Evolutionary conservation across 2,888 invertebrate genomes (phyloP).

Genomic region (Liopterus haemorrhoidalis): DNA sequence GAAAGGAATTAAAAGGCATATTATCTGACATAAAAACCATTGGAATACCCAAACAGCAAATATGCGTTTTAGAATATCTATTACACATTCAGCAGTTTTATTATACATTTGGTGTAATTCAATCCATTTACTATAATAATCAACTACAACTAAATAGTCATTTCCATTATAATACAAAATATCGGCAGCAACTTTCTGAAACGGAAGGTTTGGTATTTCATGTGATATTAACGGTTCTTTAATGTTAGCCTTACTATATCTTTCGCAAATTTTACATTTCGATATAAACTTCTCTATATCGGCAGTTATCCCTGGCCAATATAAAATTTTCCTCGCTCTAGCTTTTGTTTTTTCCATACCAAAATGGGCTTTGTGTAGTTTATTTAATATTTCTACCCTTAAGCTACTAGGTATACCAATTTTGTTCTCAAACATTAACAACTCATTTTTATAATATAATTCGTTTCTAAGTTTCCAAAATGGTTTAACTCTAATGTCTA

Average conservation of each 20-base stretch:
- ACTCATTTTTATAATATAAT: slow-evolving; percentile 16
- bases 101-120: slow-evolving; percentile 6
- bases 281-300: slow-evolving; percentile 22
- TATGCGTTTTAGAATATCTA: not conserved
- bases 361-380: slow-evolving; percentile 25
- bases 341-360: slow-evolving; percentile 26
- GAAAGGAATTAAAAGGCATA: slow-evolving; percentile 17
- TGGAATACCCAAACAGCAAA: slow-evolving; percentile 15
- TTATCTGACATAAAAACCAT: slow-evolving; percentile 18
- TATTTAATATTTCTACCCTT: slow-evolving; percentile 21
- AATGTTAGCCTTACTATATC: not conserved
- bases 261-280: slow-evolving; percentile 12
- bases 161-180: slow-evolving; percentile 8
- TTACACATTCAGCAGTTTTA: slow-evolving; percentile 12
- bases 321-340: slow-evolving; percentile 23
- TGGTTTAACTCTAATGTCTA: slow-evolving; percentile 8
- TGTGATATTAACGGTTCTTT: slow-evolving; percentile 14
- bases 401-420: slow-evolving; percentile 23
- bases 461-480: slow-evolving; percentile 23
- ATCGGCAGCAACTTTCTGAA: slow-evolving; percentile 12
- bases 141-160: slow-evolving; percentile 15
- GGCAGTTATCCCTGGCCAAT: slow-evolving; percentile 24
- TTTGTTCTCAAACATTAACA: slow-evolving; percentile 25
- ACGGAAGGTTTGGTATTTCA: slow-evolving; percentile 10
- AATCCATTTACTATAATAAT: slow-evolving; percentile 20